These are phyloP conservation scores for Enteromius treurensis DNA, from an alignment of 2,797 vertebrate species.

Conservation along the genomic window DNA sequence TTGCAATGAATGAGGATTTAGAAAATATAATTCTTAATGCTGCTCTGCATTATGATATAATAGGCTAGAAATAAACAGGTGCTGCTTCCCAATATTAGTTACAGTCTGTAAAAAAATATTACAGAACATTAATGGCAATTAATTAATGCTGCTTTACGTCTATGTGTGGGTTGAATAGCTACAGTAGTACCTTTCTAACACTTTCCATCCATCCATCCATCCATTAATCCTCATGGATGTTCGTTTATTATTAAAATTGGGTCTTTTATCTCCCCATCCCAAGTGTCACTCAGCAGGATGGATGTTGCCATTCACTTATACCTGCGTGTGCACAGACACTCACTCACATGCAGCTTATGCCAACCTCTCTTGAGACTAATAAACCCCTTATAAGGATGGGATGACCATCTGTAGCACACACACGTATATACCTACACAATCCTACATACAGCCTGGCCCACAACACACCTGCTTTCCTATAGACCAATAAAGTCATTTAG, in stretches of 20 bases:
- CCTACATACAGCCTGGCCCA: background rate
- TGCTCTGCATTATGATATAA: background rate
- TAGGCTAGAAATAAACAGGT: background rate
- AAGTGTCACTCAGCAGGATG: conserved; percentile 30
- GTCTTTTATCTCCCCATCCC: conserved; percentile 31
- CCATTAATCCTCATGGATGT: conserved; percentile 24
- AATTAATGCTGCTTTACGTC: background rate
- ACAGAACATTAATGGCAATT: background rate
- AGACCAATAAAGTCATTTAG: conserved; percentile 16
- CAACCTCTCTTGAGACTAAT: conserved; percentile 30
- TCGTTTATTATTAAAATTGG: conserved; percentile 20
- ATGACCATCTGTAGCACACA: conserved; percentile 48
- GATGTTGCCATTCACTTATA: conserved; percentile 43
- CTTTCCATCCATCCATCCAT: background rate
- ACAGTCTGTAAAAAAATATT: background rate
- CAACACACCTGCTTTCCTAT: conserved; percentile 22
- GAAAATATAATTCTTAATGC: background rate
- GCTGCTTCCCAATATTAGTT: background rate
- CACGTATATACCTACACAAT: conserved; percentile 21
- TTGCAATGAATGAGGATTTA: background rate
- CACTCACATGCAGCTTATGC: conserved; percentile 26
- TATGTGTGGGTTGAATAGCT: background rate
- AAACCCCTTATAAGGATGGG: conserved; percentile 29
- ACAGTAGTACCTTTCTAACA: conserved; percentile 1
- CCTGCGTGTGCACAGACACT: background rate